Evolutionary conservation across 2,113 vertebrate genomes (phyloP), one percentile per base, ranked within the genome.

Genomic region (Cisticola juncidis): DNA sequence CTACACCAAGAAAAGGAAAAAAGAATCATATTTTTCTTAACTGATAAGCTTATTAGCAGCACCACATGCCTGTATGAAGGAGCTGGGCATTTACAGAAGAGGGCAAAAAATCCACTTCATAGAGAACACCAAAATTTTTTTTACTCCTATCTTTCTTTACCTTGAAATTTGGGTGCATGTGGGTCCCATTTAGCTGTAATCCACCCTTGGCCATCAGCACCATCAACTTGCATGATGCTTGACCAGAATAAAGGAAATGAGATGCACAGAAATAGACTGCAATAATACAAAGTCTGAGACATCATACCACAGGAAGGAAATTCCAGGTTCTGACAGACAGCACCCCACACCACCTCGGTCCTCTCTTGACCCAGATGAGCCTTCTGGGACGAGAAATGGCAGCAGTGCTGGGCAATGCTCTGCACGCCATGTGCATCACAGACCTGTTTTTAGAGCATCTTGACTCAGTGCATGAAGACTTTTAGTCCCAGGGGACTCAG

Each of bases 241-340:
- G 64, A 61, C 48, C 87, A 53, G 85, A 88, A 66, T 54, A 91
- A 90, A 93, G 95, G 93, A 97, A 96, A 97, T 95, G 48, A 95
- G 82, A 97, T 70, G 69, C 77, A 93, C 68, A 81, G 47, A 70
- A 92, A 84, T 42, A 92, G 77, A 92, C 33, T 81, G 73, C 74
- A 88, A 64, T 73, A 92, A 89, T 71, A 88, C 5, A 0, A 71
- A 66, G 74, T 82, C 92, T 72, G 61, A 96, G 82, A 65, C n/a
- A 92, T 70, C 48, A 45, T 9, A 33, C 42, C 47, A 81, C 61
- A 91, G 88, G 83, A 95, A 95, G 88, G 93, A 96, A 96, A 96
- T 94, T 88, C 88, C 91, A 95, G 58, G 48, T 68, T 66, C 42
- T 1, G 13, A 68, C 29, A 66, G 76, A 68, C 38, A 90, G 87